Evolutionary conservation across 2,797 vertebrate genomes (phyloP).

Genomic region (Dendrocincla tyrannina): DNA sequence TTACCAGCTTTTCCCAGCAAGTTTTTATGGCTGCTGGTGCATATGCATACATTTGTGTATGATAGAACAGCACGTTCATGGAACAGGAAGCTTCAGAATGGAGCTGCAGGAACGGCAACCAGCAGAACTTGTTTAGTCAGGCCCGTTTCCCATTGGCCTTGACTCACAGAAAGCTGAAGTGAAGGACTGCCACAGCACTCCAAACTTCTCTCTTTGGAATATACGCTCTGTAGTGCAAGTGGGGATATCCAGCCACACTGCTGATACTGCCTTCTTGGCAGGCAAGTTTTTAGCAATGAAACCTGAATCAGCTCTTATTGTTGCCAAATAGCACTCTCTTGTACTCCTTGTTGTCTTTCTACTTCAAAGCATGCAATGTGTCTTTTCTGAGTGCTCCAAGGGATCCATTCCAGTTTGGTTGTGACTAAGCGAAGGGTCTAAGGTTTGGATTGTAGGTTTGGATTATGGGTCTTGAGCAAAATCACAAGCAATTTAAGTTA

Average conservation of each 20-base stretch:
- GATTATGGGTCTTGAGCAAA: not conserved
- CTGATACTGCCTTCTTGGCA: not conserved
- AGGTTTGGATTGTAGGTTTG: not conserved
- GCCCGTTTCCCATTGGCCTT: not conserved
- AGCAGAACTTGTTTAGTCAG: conserved; percentile 8
- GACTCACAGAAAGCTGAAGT: not conserved
- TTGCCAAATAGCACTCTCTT: not conserved
- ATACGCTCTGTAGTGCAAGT: not conserved
- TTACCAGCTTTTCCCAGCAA: not conserved
- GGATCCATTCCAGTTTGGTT: not conserved
- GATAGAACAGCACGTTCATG: not conserved
- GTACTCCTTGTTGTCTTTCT: not conserved
- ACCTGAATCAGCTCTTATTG: not conserved
- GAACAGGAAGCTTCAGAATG: not conserved
- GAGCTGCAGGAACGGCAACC: not conserved
- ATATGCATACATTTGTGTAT: not conserved
- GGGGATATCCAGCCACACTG: not conserved
- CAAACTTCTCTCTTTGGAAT: not conserved
- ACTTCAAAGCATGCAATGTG: not conserved
- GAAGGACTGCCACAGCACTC: not conserved
- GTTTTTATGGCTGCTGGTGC: not conserved
- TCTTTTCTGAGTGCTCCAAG: not conserved
- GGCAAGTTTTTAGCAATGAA: not conserved
- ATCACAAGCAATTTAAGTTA: not conserved
- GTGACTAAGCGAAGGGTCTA: not conserved